Evolutionary conservation across 2,888 invertebrate genomes (phyloP), one percentile per base, ranked within the genome.

Genomic region (Cheilosia grossa): DNA sequence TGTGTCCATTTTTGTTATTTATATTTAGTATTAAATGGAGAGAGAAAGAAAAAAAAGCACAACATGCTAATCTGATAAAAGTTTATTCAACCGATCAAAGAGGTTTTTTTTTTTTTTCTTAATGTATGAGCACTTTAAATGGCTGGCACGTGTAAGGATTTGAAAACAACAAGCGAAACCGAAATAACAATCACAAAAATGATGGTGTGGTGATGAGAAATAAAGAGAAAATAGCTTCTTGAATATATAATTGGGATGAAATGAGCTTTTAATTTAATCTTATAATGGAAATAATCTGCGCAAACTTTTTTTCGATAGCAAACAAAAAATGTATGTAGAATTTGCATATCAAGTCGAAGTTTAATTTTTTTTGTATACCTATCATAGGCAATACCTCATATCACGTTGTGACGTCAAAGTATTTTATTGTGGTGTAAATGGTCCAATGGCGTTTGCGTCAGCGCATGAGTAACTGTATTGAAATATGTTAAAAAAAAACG

Each of bases 31-130:
- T 37, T 37, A 13, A 13, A 37, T 37, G 2, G 37, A 37, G 10
- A 10, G 10, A n/a, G n/a, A n/a, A n/a, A n/a, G n/a, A 33, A 3
- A 51, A 64, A 15, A 33, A 54, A 61, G 53, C 7, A 30, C 30
- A 30, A 69, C 44, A 53, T 51, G 69, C 61, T 77, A 44, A 61
- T 69, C 59, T 77, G 77, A 77, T 77, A 67, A 77, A 69, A 61
- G 77, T 67, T 77, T 77, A 69, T 77, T 77, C 77, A 77, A 77
- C 77, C 77, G 77, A 69, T 69, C 58, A 33, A 19, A 15, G 51
- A 30, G 37, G 49, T 51, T 66, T 58, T 47, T 58, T 44, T 17
- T 42, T 27, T 58, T 58, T 19, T n/a, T n/a, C n/a, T n/a, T n/a
- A n/a, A n/a, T 37, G 24, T 44, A 10, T 13, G 37, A 37, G 13